Conservation (phyloP, 2,888 invertebrate species). For the Cheiracanthium punctorium region DNA sequence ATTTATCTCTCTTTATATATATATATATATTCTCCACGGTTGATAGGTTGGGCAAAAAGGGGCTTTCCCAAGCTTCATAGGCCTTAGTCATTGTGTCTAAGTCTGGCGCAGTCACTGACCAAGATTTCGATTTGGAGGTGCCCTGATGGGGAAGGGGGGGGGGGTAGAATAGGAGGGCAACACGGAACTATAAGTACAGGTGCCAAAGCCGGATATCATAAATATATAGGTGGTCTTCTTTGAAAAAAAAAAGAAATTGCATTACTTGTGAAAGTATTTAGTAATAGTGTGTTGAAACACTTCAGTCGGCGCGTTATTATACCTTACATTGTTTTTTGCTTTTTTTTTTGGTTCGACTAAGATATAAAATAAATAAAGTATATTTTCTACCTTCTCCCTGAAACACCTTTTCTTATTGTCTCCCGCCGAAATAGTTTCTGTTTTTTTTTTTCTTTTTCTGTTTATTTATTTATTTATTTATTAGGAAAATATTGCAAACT, state of each 20-base stretch:
- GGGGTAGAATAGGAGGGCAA: no score
- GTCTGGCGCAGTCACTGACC: neutral
- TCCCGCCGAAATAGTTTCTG: no score
- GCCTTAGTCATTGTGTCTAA: neutral
- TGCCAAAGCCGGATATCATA: neutral
- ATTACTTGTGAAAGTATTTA: neutral
- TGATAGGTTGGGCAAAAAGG: neutral
- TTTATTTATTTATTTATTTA: no score
- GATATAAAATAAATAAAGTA: no score
- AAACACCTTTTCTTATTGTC: no score
- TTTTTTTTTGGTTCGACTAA: no score
- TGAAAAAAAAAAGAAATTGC: neutral
- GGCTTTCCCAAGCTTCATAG: neutral
- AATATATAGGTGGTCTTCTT: slow-evolving; percentile 9
- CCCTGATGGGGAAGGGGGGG: neutral
- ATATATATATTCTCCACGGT: neutral
- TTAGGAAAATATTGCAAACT: no score
- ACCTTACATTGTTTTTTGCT: no score
- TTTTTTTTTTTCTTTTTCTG: slow-evolving; percentile 1
- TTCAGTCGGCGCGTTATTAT: neutral
- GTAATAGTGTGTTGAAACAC: neutral
- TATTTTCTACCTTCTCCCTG: no score
- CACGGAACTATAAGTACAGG: neutral
- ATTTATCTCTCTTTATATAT: neutral
- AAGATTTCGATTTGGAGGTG: neutral